Conservation (phyloP, 2,888 invertebrate genomes). For the Lasioglossum morio region DNA sequence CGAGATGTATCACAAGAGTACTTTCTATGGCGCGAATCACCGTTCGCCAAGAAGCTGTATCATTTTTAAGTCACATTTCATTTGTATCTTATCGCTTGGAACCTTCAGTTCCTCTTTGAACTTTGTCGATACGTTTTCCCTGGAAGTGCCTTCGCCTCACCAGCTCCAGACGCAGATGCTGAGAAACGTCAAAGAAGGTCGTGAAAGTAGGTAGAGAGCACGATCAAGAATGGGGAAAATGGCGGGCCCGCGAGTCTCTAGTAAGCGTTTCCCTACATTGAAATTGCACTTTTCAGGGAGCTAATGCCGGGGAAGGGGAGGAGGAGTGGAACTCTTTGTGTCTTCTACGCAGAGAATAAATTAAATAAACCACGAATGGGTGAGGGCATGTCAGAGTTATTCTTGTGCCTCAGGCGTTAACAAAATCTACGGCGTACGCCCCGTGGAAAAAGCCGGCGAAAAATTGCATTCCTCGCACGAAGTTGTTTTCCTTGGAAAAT, state of each 20-base stretch:
- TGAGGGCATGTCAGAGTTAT: conserved; percentile 26
- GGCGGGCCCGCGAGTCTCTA: background rate
- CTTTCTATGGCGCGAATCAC: background rate
- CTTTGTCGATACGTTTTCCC: conserved; percentile 46
- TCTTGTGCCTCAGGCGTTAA: conserved; percentile 9
- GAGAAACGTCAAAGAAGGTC: conserved; percentile 38
- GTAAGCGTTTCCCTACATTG: conserved; percentile 46
- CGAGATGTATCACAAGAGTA: background rate
- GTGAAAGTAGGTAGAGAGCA: background rate
- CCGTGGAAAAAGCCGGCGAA: background rate
- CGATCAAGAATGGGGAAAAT: conserved; percentile 9
- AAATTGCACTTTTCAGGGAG: conserved; percentile 40
- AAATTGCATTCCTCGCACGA: background rate
- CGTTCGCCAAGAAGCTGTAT: background rate
- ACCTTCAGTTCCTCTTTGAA: conserved; percentile 37
- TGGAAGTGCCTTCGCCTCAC: conserved; percentile 8
- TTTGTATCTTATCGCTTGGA: conserved; percentile 37
- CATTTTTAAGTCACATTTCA: conserved; percentile 35
- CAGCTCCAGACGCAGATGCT: conserved; percentile 20
- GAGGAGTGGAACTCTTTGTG: conserved; percentile 13
- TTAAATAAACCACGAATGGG: conserved; percentile 40
- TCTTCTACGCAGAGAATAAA: conserved; percentile 2
- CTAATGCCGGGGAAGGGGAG: background rate
- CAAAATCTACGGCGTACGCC: background rate
- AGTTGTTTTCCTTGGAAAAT: background rate